A percentile compares a stretch with the other conserved stretches of the same genome.
Evolutionary conservation across 2,113 vertebrate species (phyloP).

Genomic region (Entomyzon cyanotis): DNA sequence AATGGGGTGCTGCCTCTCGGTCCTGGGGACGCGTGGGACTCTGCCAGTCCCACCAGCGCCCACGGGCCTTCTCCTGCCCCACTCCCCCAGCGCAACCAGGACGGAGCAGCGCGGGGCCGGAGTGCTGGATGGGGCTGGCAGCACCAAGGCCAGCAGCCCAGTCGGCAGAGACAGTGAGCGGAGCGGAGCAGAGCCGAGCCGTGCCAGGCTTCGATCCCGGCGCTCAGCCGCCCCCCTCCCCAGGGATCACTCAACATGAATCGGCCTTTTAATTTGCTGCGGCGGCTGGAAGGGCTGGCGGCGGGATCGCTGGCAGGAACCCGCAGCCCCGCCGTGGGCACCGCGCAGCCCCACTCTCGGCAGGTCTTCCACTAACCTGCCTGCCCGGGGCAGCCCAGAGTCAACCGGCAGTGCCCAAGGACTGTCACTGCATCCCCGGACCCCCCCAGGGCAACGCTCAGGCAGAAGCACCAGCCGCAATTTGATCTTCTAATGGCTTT

Average conservation of each 20-base stretch:
- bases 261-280: constrained; percentile 82
- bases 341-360: background rate
- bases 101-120: background rate
- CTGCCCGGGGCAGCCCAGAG: background rate
- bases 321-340: constrained; percentile 30
- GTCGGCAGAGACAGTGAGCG: background rate
- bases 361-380: background rate
- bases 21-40: background rate
- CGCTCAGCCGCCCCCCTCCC: constrained; percentile 64
- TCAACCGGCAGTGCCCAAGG: background rate
- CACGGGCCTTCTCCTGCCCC: background rate
- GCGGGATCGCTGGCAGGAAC: constrained; percentile 63
- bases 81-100: background rate
- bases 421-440: background rate
- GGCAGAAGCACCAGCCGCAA: background rate
- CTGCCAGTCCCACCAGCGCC: background rate
- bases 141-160: background rate
- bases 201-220: constrained; percentile 62
- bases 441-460: background rate
- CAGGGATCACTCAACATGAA: constrained; percentile 77
- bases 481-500: constrained; percentile 9
- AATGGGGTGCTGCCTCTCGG: background rate
- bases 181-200: background rate
- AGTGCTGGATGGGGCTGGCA: background rate
- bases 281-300: constrained; percentile 67